A percentile compares a stretch with the other conserved stretches of the same genome.
Evolutionary conservation across 2,113 vertebrate genomes (phyloP).

Genomic region (Spilogale gracilis): DNA sequence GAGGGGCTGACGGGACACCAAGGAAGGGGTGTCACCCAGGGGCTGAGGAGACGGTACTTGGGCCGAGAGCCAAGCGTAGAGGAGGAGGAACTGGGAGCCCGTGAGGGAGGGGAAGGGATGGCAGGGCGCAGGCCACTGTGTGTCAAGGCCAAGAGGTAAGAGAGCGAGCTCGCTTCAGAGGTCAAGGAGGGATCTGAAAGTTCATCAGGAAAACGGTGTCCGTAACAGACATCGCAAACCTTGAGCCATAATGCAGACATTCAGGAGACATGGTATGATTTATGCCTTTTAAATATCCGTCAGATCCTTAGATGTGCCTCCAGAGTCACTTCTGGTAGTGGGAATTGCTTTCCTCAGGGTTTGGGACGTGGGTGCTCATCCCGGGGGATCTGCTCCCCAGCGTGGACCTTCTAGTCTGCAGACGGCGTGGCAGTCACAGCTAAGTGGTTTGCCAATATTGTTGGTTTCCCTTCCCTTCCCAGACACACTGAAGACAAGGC

Average conservation of each 20-base stretch:
- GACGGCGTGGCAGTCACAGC: accelerated
- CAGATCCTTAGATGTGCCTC: neutral
- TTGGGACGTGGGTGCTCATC: neutral
- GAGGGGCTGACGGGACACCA: neutral
- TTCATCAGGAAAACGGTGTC: neutral
- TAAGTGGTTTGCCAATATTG: neutral
- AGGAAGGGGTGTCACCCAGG: neutral
- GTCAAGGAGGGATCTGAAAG: neutral
- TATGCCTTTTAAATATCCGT: neutral
- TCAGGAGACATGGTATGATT: accelerated
- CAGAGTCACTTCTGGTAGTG: neutral
- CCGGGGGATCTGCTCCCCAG: neutral
- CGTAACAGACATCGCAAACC: neutral
- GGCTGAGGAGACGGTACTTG: neutral
- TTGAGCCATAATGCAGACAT: neutral
- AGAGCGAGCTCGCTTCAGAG: neutral
- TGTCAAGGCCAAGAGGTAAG: neutral
- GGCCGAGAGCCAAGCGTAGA: neutral
- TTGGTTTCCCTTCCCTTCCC: neutral
- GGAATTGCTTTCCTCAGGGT: neutral
- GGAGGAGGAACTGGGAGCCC: neutral
- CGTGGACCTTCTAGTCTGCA: neutral
- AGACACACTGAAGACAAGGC: neutral
- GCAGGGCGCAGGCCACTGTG: neutral
- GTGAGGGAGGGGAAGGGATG: neutral